A percentile compares a stretch with the other conserved stretches of the same genome.
Conservation (phyloP, 2,888 invertebrate genomes). For the Ceraclea dissimilis region DNA sequence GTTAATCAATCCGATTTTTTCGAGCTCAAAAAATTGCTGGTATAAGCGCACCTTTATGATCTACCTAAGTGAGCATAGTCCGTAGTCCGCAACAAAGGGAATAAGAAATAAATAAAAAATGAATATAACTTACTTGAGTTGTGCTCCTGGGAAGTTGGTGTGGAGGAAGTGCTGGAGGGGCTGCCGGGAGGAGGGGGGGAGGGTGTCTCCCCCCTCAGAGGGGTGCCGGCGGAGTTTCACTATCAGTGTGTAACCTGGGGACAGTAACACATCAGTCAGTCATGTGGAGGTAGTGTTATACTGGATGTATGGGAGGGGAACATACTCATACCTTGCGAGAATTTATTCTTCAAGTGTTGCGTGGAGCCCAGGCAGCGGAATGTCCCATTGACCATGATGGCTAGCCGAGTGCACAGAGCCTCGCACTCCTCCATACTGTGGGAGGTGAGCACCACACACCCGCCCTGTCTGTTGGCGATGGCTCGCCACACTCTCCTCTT, state of each 20-base stretch:
- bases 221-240: neutral
- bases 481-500: constrained; percentile 75
- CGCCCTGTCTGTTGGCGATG: constrained; percentile 59
- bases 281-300: too few species aligned
- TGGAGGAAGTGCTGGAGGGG: neutral
- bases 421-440: constrained; percentile 86
- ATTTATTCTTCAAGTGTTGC: constrained; percentile 70
- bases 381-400: constrained; percentile 75
- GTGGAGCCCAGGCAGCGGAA: constrained; percentile 69
- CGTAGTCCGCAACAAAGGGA: too few species aligned
- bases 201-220: neutral
- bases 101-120: too few species aligned
- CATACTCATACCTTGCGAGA: constrained; percentile 53
- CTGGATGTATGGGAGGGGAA: too few species aligned
- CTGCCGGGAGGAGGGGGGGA: too few species aligned
- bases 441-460: constrained; percentile 75
- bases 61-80: too few species aligned
- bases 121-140: neutral
- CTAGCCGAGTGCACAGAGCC: constrained; percentile 70
- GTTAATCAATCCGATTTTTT: too few species aligned
- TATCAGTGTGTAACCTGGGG: neutral
- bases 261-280: too few species aligned
- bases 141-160: neutral
- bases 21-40: too few species aligned
- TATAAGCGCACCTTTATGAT: too few species aligned